Conservation (phyloP, 2,113 vertebrate genomes). For the Tachysurus vachellii region DNA sequence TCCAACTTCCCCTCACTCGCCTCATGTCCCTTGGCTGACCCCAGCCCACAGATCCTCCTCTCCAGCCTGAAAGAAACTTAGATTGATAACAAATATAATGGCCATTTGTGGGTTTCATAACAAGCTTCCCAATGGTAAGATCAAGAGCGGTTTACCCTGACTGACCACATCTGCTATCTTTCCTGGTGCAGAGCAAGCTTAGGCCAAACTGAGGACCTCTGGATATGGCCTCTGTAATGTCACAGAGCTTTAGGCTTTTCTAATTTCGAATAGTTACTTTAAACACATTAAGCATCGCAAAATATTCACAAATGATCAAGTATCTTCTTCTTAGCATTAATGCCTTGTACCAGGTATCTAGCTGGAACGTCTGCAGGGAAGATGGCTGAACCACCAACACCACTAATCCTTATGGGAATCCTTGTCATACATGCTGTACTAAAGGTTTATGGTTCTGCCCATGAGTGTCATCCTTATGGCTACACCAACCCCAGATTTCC, state of each 20-base stretch:
- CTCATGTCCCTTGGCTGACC: conserved; percentile 84
- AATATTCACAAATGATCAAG: background rate
- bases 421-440: conserved; percentile 58
- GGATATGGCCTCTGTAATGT: conserved; percentile 33
- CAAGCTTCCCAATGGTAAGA: conserved; percentile 69
- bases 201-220: conserved; percentile 43
- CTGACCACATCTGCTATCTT: conserved; percentile 61
- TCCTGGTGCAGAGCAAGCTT: conserved; percentile 52
- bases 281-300: background rate
- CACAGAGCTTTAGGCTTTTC: background rate
- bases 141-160: conserved; percentile 68
- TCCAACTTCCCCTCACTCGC: conserved; percentile 66
- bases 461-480: conserved; percentile 47
- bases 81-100: conserved; percentile 76
- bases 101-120: conserved; percentile 69
- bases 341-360: background rate
- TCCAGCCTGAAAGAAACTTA: conserved; percentile 69
- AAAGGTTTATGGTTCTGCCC: conserved; percentile 59
- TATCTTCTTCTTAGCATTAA: background rate
- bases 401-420: conserved; percentile 64
- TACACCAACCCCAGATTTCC: conserved; percentile 52
- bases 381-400: conserved; percentile 46
- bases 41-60: conserved; percentile 75
- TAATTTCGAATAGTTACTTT: background rate
- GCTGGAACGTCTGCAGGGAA: conserved; percentile 31